These are phyloP conservation scores for Falco punctatus DNA, from an alignment of 2,113 vertebrate species.

Conservation along the genomic window DNA sequence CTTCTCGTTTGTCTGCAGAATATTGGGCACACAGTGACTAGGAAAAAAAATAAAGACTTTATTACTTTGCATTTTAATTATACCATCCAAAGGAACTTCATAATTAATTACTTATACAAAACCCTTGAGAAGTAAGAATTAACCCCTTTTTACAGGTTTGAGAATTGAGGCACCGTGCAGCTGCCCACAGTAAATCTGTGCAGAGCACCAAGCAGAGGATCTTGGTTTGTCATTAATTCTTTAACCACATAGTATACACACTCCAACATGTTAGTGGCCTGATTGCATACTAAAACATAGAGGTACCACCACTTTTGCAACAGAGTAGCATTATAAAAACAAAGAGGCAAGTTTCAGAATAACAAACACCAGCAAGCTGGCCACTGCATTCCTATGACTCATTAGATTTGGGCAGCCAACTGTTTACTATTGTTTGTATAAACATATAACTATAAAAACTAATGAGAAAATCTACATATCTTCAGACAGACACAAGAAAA, in stretches of 20 bases:
- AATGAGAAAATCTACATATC: not conserved
- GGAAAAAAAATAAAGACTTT: slow-evolving; percentile 1
- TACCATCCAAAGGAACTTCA: not conserved
- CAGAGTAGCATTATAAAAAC: not conserved
- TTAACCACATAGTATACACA: not conserved
- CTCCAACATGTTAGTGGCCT: not conserved
- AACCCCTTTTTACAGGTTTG: not conserved
- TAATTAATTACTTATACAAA: not conserved
- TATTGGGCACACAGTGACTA: slow-evolving; percentile 95
- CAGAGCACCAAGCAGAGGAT: not conserved
- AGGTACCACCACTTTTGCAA: not conserved
- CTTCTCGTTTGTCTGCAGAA: slow-evolving; percentile 92
- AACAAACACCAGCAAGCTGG: not conserved
- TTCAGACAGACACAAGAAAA: not conserved
- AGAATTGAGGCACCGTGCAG: not conserved
- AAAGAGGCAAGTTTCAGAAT: not conserved
- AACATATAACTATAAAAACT: not conserved
- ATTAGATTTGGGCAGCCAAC: not conserved
- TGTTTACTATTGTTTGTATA: not conserved
- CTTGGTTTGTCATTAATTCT: not conserved
- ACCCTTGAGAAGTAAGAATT: not conserved
- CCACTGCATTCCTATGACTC: not conserved
- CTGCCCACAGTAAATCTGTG: not conserved
- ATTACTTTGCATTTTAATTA: not conserved
- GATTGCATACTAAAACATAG: not conserved